Base-by-base conservation (phyloP, 2,797 vertebrate species). In the Alcedo quadribrachys region DNA sequence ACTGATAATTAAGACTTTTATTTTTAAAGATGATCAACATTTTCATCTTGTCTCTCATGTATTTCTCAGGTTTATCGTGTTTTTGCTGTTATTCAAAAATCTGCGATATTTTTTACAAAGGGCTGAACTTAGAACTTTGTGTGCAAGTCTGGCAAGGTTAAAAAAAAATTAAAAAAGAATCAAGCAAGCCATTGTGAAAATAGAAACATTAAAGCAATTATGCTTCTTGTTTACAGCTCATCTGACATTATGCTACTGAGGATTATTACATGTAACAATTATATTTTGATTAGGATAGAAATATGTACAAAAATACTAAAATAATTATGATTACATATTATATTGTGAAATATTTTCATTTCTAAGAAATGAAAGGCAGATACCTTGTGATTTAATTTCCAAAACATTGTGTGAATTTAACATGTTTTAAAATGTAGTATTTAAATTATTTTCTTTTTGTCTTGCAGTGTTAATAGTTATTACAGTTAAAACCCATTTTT, bases 391-490 rank as follows among this genome's bases (percentile, higher is more conserved):
- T 93, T 94, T 95, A 76, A 87, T 90, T 95, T 92, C 63, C 69
- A 54, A 66, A 75, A 15, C 9, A 4, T 50, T 58, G 45, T 53
- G 57, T 83, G 82, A 91, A 88, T 95, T 74, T 71, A 61, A 81
- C 93, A 86, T 85, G 46, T 70, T 81, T 83, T 77, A 74, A 96
- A 95, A 95, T 30, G 24, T 17, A 46, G 57, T 55, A 67, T 88
- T 89, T 61, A 58, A 86, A 81, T 91, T 74, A 11, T 42, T 73
- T 93, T 91, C 92, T 96, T 92, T 90, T 94, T 94, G 83, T 96
- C 96, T 95, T 92, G 84, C 92, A 82, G 70, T 68, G 74, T 78
- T 96, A 86, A 67, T 86, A 88, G 57, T 96, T 96, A 81, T 53
- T 89, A 62, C 77, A 91, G 75, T 91, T 96, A 74, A 89, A 62